These are phyloP conservation scores for Phyllostomus discolor DNA, from an alignment of 2,113 vertebrate species.

Conservation along the genomic window DNA sequence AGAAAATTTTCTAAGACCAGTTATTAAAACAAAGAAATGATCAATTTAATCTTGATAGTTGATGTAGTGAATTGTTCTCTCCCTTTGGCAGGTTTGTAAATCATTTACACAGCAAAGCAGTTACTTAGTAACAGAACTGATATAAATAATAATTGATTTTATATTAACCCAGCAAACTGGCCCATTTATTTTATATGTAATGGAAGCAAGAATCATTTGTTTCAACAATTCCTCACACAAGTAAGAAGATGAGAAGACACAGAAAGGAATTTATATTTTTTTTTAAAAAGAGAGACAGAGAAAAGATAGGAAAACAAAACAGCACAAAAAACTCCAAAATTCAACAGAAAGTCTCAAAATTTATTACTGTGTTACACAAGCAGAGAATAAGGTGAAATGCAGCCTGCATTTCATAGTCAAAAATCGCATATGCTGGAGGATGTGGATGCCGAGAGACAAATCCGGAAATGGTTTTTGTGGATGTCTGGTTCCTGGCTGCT, in stretches of 20 bases:
- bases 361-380: neutral
- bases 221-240: neutral
- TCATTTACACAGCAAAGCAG: neutral
- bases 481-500: neutral
- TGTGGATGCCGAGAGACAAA: neutral
- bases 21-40: neutral
- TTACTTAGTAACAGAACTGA: neutral
- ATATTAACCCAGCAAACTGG: neutral
- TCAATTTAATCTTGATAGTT: neutral
- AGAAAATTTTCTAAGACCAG: neutral
- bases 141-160: slow-evolving; percentile 29
- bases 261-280: neutral
- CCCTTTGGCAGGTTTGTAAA: neutral
- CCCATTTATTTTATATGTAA: neutral
- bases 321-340: neutral
- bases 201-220: neutral
- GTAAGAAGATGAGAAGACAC: neutral
- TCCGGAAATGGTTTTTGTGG: neutral
- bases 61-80: neutral
- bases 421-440: neutral
- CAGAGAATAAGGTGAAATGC: neutral
- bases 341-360: no score
- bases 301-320: neutral
- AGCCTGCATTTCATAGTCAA: neutral
- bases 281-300: no score